Evolutionary conservation across 2,113 vertebrate genomes (phyloP), one percentile per base, ranked within the genome.

Genomic region (Xyliphius kryptos): DNA sequence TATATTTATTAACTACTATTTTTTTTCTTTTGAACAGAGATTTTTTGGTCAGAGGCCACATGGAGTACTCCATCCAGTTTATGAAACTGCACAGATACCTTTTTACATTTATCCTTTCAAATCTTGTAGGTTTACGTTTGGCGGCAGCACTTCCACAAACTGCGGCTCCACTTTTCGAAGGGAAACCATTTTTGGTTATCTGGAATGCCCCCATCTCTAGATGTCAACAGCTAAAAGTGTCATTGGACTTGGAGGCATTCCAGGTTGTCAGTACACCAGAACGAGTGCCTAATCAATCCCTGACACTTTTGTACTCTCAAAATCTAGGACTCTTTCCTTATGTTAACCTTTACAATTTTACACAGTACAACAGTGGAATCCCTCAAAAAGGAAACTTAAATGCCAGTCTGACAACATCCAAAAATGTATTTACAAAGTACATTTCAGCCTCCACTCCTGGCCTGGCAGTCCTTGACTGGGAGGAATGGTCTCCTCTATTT

Each of bases 321-420:
- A 88, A 84, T 44, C 82, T 97, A 41, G 94, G 94, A n/a, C 73
- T 83, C 41, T 96, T 95, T 61, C 94, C 94, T 49, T 82, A 88
- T 55, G 81, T 85, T 63, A 69, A 90, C 59, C 50, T 59, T 43
- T 0, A 4, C 1, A 80, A 76, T 49, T 67, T 67, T 9, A 64
- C 47, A 6, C 15, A 8, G 1, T 22, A 77, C 32, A 61, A 89
- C 26, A 91, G 90, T 12, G 92, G 90, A 6, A 62, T 97, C 7
- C 94, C 94, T 7, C 93, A 95, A 60, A 67, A 81, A 0, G 83
- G 56, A 0, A 61, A 80, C 62, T 52, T 95, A 60, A 57, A 72
- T 1, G 53, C 63, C 0, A 92, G 95, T 61, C 82, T 95, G 65
- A 16, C 53, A 5, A 90, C 86, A 76, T 84, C 85, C 12, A 68